A percentile compares a stretch with the other conserved stretches of the same genome.
phyloP scores from a whole-genome alignment of 1,140 invertebrate species.

The Nixonia krombeini region DNA sequence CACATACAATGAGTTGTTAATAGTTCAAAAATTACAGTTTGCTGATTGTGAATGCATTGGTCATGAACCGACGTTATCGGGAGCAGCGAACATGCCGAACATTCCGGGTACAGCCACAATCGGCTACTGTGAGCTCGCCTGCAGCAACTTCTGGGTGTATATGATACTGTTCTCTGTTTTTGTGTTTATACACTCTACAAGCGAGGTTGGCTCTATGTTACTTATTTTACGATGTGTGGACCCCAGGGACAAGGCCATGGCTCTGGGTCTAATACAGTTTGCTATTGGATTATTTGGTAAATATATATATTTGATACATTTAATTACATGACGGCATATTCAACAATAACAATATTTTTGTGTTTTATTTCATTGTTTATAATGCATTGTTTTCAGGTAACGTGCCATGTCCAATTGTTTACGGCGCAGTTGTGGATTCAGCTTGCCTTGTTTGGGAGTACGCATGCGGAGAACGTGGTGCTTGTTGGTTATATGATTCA shows the following conservation, averaged over 20 bases:
- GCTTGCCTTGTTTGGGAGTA: constrained; percentile 91
- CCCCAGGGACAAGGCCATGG: constrained; percentile 94
- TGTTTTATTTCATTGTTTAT: too few species aligned
- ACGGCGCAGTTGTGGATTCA: constrained; percentile 92
- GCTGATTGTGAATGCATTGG: constrained; percentile 83
- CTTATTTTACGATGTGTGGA: constrained; percentile 92
- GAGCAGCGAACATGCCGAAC: too few species aligned
- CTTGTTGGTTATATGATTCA: constrained; percentile 76
- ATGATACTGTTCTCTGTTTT: constrained; percentile 89
- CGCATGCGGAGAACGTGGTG: constrained; percentile 82
- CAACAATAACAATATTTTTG: too few species aligned
- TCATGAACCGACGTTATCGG: constrained; percentile 59
- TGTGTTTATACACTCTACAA: constrained; percentile 92
- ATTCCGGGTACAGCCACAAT: constrained; percentile 69
- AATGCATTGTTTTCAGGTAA: constrained; percentile 81
- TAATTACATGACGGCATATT: too few species aligned
- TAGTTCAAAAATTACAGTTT: constrained; percentile 71
- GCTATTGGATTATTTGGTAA: constrained; percentile 92
- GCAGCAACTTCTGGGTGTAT: constrained; percentile 85
- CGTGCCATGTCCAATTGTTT: constrained; percentile 93
- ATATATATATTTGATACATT: constrained; percentile 28
- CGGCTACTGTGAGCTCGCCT: constrained; percentile 85
- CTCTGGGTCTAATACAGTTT: constrained; percentile 92
- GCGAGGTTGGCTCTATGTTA: constrained; percentile 93
- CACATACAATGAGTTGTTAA: too few species aligned